phyloP scores from a whole-genome alignment of 2,888 invertebrate genomes.

The Chouioia cunea region DNA sequence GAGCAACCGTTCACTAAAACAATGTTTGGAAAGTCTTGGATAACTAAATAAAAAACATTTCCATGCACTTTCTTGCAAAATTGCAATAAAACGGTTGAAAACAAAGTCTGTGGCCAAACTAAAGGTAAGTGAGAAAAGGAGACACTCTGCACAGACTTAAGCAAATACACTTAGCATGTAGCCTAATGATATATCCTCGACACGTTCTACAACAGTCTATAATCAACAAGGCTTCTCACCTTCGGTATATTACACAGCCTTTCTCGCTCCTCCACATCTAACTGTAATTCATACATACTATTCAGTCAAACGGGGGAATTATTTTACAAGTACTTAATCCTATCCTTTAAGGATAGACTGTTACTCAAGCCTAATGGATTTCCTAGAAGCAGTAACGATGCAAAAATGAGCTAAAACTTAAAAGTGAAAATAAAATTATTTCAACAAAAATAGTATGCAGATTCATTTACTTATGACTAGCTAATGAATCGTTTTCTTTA shows the following conservation, averaged over 20 bases:
- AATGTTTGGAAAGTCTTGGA: conserved; percentile 14
- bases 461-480: neutral
- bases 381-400: conserved; percentile 42
- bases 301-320: conserved; percentile 61
- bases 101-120: conserved; percentile 1
- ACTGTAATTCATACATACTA: conserved; percentile 66
- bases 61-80: conserved; percentile 26
- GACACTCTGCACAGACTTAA: conserved; percentile 10
- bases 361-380: conserved; percentile 41
- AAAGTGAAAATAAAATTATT: conserved; percentile 9
- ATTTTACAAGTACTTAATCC: conserved; percentile 43
- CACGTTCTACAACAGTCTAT: conserved; percentile 41
- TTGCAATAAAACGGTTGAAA: conserved; percentile 14
- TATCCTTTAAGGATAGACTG: conserved; percentile 28
- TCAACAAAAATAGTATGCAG: conserved; percentile 27
- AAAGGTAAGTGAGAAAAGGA: conserved; percentile 10
- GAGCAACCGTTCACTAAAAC: conserved; percentile 42
- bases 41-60: conserved; percentile 12
- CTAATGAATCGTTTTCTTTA: conserved; percentile 10
- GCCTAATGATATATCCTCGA: conserved; percentile 30
- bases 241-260: conserved; percentile 68
- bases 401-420: conserved; percentile 32
- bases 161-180: conserved; percentile 30
- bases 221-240: conserved; percentile 60
- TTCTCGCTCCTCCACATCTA: conserved; percentile 68